Percentiles rank a stretch among this genome's conserved stretches.
Conservation (phyloP, 1,140 invertebrate genomes). For the Diorhabda sublineata region DNA sequence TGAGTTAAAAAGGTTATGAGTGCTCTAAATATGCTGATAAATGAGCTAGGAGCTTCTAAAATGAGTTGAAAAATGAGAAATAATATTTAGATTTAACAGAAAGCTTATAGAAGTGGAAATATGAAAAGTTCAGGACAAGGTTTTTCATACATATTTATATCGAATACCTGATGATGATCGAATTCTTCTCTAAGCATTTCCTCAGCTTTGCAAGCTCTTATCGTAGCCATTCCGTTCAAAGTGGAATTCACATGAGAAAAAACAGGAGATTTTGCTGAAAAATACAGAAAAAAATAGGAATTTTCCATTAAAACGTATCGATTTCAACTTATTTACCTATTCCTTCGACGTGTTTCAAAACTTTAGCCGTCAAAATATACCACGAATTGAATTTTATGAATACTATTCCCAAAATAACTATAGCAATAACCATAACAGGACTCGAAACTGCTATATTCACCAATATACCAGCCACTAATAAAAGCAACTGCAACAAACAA, state of each 20-base stretch:
- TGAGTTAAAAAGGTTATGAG: too few species aligned
- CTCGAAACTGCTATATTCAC: conserved; percentile 69
- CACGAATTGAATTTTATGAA: conserved; percentile 55
- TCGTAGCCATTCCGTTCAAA: conserved; percentile 43
- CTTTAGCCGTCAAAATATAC: conserved; percentile 61
- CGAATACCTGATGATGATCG: conserved; percentile 43
- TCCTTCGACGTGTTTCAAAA: conserved; percentile 56
- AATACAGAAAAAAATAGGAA: conserved; percentile 6
- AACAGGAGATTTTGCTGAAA: conserved; percentile 64
- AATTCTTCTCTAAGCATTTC: conserved; percentile 43
- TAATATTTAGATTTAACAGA: too few species aligned
- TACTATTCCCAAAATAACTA: conserved; percentile 51
- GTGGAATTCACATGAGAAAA: conserved; percentile 65
- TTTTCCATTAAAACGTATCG: background rate
- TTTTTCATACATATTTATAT: background rate
- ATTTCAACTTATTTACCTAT: conserved; percentile 44
- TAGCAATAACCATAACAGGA: conserved; percentile 64
- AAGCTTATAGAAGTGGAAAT: too few species aligned
- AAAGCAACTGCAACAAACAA: conserved; percentile 52
- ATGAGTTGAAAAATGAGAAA: too few species aligned
- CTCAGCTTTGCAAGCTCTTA: conserved; percentile 46
- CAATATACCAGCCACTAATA: conserved; percentile 60
- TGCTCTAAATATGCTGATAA: too few species aligned
- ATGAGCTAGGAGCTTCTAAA: too few species aligned
- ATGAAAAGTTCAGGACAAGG: too few species aligned